Base-by-base conservation (phyloP, 2,888 invertebrate species). In the Aromia moschata region DNA sequence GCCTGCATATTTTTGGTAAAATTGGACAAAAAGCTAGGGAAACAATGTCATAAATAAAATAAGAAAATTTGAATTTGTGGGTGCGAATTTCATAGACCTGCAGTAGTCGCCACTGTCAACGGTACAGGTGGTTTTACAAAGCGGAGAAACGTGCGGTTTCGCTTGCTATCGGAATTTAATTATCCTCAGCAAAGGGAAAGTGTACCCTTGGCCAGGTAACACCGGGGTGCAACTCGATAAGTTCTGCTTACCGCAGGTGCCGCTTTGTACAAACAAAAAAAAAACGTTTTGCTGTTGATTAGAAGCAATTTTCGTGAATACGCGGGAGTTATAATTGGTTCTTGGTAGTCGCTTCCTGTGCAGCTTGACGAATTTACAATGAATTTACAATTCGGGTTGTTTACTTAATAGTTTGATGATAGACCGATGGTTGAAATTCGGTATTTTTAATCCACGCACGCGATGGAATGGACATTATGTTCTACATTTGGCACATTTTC, bases 261-360 rank as follows among this genome's bases (percentile, higher is more conserved):
- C 17, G 43, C 18, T 43, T 18, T 4, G 4, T n/a, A 20, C 16
- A 14, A 10, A 17, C 17, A 16, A 18, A 12, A n/a, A 11, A 43
- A 43, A 43, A 17, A 11, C 14, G n/a, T 18, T 17, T 16, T 43
- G 17, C 10, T 7, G 20, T 43, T 20, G 11, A 43, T 12, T 20
- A 2, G 9, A 18, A 43, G 11, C 12, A 43, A 20, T 43, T n/a
- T 20, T 18, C 5, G n/a, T n/a, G n/a, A n/a, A n/a, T 43, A 43
- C n/a, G 43, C 20, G 20, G 43, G 43, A 18, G 43, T 12, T 43
- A 43, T 43, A 43, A 20, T 43, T 43, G 11, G 43, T 43, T 43
- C 12, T 11, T 2, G 43, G 20, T 20, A 43, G 18, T 18, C 20
- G 20, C 20, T 43, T 43, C 43, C 43, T 12, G 18, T 43, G n/a